phyloP scores from a whole-genome alignment of 2,113 vertebrate species.

The Notiomystis cincta region DNA sequence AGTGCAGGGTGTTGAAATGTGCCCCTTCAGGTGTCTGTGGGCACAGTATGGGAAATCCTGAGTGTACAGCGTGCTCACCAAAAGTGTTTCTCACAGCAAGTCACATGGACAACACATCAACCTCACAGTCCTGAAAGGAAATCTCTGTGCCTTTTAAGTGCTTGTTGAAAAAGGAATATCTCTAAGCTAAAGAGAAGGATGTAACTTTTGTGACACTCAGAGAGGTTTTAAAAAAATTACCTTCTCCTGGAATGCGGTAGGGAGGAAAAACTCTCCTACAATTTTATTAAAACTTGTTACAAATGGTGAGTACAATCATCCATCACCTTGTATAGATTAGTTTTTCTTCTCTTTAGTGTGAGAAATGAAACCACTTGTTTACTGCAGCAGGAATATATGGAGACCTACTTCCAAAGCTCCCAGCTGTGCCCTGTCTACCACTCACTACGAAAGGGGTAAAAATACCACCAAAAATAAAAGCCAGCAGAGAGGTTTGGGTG shows the following conservation, averaged over 20 bases:
- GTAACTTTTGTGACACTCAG: not conserved
- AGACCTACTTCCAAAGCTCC: not conserved
- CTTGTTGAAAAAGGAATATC: not conserved
- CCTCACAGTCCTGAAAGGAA: not conserved
- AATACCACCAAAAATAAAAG: not conserved
- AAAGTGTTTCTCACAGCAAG: not conserved
- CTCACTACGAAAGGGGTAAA: not conserved
- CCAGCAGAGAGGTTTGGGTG: not conserved
- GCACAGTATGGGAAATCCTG: accelerated
- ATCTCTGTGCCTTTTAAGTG: not conserved
- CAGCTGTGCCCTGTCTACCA: not conserved
- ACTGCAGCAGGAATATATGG: not conserved
- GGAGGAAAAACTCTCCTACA: not conserved
- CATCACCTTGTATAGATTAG: not conserved
- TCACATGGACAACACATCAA: accelerated
- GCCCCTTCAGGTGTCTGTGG: not conserved
- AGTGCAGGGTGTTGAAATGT: accelerated
- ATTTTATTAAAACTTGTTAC: constrained; percentile 2
- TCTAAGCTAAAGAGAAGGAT: not conserved
- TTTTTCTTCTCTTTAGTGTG: not conserved
- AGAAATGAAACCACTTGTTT: constrained; percentile 22
- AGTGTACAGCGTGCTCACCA: accelerated
- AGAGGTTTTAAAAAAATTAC: not conserved
- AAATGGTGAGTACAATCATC: not conserved
- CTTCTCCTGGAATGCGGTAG: not conserved